phyloP scores from a whole-genome alignment of 2,797 vertebrate species.

The Hydrophis major region DNA sequence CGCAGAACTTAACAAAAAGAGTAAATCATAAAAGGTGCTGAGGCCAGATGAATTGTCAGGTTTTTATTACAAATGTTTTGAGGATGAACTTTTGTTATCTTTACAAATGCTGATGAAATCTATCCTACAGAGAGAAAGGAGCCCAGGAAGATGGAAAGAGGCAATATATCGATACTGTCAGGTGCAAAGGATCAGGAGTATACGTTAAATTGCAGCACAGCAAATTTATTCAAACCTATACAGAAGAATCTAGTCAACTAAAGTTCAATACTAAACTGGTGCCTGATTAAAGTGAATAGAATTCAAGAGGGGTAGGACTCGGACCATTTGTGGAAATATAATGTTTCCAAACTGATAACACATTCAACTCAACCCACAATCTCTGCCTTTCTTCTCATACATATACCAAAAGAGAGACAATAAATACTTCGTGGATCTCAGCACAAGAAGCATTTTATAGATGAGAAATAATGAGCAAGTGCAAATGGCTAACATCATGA shows the following conservation, averaged over 20 bases:
- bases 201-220: background rate
- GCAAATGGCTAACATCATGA: background rate
- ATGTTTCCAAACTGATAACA: background rate
- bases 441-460: background rate
- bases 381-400: background rate
- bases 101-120: background rate
- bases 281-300: background rate
- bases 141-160: background rate
- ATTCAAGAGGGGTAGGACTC: background rate
- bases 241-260: background rate
- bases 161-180: background rate
- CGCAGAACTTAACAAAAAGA: background rate
- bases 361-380: background rate
- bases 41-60: background rate
- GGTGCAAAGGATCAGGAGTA: background rate
- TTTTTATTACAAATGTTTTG: background rate
- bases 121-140: background rate
- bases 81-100: background rate
- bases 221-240: background rate
- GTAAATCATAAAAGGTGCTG: background rate
- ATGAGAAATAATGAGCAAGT: background rate
- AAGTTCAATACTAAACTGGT: background rate
- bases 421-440: background rate
- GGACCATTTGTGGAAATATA: background rate
- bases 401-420: background rate